These are phyloP conservation scores for Poecilia picta DNA, from an alignment of 2,797 vertebrate species.

Conservation along the genomic window DNA sequence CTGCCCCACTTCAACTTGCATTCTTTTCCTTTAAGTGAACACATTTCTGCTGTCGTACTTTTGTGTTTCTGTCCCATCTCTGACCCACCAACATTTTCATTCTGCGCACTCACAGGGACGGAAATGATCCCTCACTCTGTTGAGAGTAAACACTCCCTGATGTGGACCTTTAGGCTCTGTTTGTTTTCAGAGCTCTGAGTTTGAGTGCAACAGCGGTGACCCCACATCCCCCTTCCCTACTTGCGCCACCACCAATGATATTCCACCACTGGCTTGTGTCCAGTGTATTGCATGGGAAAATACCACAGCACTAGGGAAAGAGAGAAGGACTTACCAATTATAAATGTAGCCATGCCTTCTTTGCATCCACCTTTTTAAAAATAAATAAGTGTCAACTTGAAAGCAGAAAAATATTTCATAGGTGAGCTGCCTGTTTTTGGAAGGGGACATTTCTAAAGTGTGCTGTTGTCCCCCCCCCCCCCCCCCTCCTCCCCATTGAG, in stretches of 20 bases:
- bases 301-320: constrained; percentile 77
- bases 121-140: constrained; percentile 74
- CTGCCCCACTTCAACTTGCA: constrained; percentile 5
- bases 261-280: constrained; percentile 82
- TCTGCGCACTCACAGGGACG: constrained; percentile 52
- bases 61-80: constrained; percentile 14
- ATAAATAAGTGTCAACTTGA: constrained; percentile 36
- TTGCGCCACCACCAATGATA: constrained; percentile 67
- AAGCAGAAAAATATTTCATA: constrained; percentile 2
- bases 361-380: constrained; percentile 5
- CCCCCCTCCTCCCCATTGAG: neutral
- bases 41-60: constrained; percentile 7
- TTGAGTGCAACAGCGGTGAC: constrained; percentile 69
- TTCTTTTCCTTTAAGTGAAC: constrained; percentile 14
- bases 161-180: constrained; percentile 70
- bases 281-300: constrained; percentile 95
- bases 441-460: constrained; percentile 12
- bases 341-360: constrained; percentile 51
- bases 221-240: constrained; percentile 60
- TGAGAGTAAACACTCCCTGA: constrained; percentile 71
- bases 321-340: constrained; percentile 56
- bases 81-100: constrained; percentile 18
- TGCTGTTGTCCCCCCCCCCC: neutral
- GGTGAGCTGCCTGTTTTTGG: constrained; percentile 7
- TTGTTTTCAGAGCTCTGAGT: constrained; percentile 80